These are phyloP conservation scores for Silurus aristotelis DNA, from an alignment of 2,797 vertebrate species.

Conservation along the genomic window DNA sequence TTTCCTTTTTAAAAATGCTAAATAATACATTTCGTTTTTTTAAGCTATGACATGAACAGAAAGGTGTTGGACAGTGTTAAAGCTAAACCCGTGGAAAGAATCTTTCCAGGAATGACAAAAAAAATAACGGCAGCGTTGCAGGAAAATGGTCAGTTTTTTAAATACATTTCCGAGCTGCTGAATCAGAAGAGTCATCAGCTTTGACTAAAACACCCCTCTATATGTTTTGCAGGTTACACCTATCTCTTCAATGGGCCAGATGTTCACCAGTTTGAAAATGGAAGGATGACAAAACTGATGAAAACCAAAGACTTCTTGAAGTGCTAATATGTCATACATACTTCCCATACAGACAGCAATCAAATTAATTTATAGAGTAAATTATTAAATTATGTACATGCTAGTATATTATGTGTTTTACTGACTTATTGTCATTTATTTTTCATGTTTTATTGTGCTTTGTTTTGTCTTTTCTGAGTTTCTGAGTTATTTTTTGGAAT, in stretches of 20 bases:
- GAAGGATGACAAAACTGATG: not conserved
- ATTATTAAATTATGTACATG: not conserved
- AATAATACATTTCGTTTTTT: slow-evolving; percentile 2
- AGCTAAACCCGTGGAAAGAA: slow-evolving; percentile 59
- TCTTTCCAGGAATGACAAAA: slow-evolving; percentile 71
- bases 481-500: not conserved
- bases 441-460: not conserved
- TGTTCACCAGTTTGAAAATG: not conserved
- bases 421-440: not conserved
- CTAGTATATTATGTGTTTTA: not conserved
- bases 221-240: slow-evolving; percentile 12
- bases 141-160: slow-evolving; percentile 64
- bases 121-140: slow-evolving; percentile 74
- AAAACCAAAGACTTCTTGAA: not conserved
- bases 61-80: slow-evolving; percentile 71
- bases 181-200: not conserved
- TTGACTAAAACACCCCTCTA: not conserved
- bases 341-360: not conserved
- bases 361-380: not conserved
- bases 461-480: not conserved
- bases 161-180: not conserved
- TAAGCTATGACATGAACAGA: slow-evolving; percentile 72
- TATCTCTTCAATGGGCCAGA: slow-evolving; percentile 26
- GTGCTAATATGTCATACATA: slow-evolving; percentile 9
- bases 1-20: not conserved